phyloP scores from a whole-genome alignment of 2,797 vertebrate species.

The Synanceia verrucosa region DNA sequence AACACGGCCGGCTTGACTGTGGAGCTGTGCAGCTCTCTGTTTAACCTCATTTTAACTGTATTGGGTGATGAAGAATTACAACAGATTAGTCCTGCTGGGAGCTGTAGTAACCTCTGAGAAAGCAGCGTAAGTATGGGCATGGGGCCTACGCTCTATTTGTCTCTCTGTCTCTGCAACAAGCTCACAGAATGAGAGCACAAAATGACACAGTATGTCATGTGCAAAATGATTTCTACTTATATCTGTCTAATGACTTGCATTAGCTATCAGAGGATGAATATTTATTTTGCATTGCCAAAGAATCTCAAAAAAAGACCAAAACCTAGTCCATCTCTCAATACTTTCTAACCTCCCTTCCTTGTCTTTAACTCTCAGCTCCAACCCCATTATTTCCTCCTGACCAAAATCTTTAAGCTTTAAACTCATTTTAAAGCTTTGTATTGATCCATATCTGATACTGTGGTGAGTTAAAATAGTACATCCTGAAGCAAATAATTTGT shows the following conservation, averaged over 20 bases:
- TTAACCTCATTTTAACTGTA: constrained; percentile 63
- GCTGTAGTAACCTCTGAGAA: constrained; percentile 20
- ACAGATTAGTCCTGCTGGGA: constrained; percentile 58
- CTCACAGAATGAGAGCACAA: neutral
- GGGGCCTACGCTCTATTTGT: neutral
- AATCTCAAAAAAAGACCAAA: neutral
- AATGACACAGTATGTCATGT: neutral
- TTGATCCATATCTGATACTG: neutral
- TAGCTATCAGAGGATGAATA: neutral
- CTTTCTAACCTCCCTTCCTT: neutral
- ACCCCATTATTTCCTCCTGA: neutral
- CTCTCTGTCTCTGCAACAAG: neutral
- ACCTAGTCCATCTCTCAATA: neutral
- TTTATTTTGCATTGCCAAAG: neutral
- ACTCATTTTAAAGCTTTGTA: neutral
- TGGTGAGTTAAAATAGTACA: neutral
- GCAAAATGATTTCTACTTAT: neutral
- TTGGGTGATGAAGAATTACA: constrained; percentile 53
- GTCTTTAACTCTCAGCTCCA: neutral
- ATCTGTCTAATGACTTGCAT: neutral
- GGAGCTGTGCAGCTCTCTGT: constrained; percentile 48
- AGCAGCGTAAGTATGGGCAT: neutral
- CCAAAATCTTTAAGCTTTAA: neutral
- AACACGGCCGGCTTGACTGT: constrained; percentile 45
- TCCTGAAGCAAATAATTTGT: neutral